Base-by-base conservation (phyloP, 2,888 invertebrate genomes). In the Euspilapteryx auroguttella region DNA sequence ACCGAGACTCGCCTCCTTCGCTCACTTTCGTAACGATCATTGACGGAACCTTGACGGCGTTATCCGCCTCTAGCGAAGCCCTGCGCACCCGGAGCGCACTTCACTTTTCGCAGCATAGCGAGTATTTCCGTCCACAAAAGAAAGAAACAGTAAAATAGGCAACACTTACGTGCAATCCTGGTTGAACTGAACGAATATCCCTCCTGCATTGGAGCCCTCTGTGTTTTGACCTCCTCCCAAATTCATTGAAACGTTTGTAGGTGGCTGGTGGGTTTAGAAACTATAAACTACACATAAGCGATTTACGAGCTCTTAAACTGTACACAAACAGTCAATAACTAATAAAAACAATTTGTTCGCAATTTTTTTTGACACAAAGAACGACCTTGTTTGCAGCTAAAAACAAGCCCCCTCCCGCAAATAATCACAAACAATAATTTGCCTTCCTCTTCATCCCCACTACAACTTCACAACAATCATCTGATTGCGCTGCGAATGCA, bases 161-260 rank as follows among this genome's bases (percentile, higher is more conserved):
- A n/a, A n/a, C n/a, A 86, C 94, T 91, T 88, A 96, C 96, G 95
- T 90, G 84, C 87, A 89, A 71, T 97, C 96, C 73, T 97, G 96
- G 75, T 97, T 97, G 64, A 97, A 97, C 78, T 94, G 94, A 49
- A 95, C 94, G 73, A 92, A 94, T 69, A 90, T 87, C 68, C 88
- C 87, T 71, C 88, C 89, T 71, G 84, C 85, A 78, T 86, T 82
- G 59, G 86, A 78, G 71, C 87, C 88, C 61, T 84, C 82, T 55
- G 80, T 76, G 56, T 82, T 81, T 75, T 82, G 83, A 50, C 62
- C 64, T 75, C 81, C 84, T 81, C 86, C 82, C 79, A 87, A 85
- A 86, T 85, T 89, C 89, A 89, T 89, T 80, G 85, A 86, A 83
- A 80, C 83, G 79, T 79, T 58, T 47, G 45, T 50, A 63, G 47